Conservation (phyloP, 2,113 vertebrate species). For the Hemiscyllium ocellatum region DNA sequence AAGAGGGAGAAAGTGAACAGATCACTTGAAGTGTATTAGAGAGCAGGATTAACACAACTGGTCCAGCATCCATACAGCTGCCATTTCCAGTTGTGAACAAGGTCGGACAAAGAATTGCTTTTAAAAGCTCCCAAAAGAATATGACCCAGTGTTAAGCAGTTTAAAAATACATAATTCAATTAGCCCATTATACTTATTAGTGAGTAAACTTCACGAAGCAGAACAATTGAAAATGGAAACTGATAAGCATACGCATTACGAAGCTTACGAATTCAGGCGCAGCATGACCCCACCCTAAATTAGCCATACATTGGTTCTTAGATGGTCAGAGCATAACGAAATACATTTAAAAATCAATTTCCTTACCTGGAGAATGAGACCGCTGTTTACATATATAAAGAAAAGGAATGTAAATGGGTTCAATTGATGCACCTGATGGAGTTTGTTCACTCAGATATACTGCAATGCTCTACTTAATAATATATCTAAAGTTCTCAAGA, state of each 20-base stretch:
- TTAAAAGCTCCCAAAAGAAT: background rate
- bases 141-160: background rate
- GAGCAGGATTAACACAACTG: background rate
- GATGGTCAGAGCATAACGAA: background rate
- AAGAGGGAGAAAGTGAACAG: background rate
- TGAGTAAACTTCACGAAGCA: background rate
- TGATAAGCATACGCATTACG: slow-evolving; percentile 20
- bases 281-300: slow-evolving; percentile 30
- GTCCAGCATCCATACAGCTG: slow-evolving; percentile 31
- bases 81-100: slow-evolving; percentile 22
- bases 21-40: background rate
- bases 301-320: background rate
- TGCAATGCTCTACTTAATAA: slow-evolving; percentile 10
- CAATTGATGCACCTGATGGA: background rate
- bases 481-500: background rate
- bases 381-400: no score
- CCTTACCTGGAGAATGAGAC: slow-evolving; percentile 16
- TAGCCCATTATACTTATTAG: slow-evolving; percentile 4
- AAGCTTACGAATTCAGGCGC: slow-evolving; percentile 21
- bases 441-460: background rate
- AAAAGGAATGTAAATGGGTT: background rate
- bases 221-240: slow-evolving; percentile 36
- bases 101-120: background rate
- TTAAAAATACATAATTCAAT: background rate
- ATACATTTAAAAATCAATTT: slow-evolving; percentile 3